Evolutionary conservation across 2,113 vertebrate genomes (phyloP).

Genomic region (Cryptoleucopteryx plumbea): DNA sequence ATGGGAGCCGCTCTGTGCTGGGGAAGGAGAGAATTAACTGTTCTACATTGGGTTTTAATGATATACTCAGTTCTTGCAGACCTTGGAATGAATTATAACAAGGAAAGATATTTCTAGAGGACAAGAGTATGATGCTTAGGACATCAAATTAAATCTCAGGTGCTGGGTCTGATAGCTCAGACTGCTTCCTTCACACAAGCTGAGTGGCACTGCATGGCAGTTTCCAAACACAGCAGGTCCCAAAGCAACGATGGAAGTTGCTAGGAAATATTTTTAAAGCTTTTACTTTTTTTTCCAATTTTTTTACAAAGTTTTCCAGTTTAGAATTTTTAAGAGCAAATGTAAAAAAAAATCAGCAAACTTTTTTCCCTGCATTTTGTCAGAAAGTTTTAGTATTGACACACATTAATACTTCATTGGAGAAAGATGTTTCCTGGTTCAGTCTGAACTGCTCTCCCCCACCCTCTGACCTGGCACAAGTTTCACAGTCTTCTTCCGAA

Average conservation of each 20-base stretch:
- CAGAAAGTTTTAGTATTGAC: background rate
- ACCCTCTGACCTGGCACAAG: background rate
- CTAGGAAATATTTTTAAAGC: background rate
- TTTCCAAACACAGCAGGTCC: background rate
- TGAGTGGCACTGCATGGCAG: rapidly evolving
- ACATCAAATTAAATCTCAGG: background rate
- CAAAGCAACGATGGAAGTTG: background rate
- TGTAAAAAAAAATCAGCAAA: background rate
- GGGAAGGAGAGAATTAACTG: too few species aligned
- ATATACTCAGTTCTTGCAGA: background rate
- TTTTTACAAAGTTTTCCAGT: background rate
- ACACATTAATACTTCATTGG: background rate
- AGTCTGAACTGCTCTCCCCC: background rate
- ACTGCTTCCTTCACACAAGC: background rate
- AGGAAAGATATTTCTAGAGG: background rate
- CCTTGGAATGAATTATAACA: background rate
- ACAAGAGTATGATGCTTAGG: background rate
- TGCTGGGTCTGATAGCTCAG: background rate
- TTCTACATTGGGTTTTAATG: background rate
- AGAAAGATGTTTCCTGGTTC: background rate
- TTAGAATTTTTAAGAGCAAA: background rate
- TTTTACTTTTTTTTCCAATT: background rate
- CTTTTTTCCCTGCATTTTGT: background rate
- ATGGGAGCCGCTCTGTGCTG: rapidly evolving
- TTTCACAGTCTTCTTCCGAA: background rate